Evolutionary conservation across 23 tunicate species (phyloP), one percentile per base, ranked within the genome.

Genomic region (Clavelina lepadiformis): DNA sequence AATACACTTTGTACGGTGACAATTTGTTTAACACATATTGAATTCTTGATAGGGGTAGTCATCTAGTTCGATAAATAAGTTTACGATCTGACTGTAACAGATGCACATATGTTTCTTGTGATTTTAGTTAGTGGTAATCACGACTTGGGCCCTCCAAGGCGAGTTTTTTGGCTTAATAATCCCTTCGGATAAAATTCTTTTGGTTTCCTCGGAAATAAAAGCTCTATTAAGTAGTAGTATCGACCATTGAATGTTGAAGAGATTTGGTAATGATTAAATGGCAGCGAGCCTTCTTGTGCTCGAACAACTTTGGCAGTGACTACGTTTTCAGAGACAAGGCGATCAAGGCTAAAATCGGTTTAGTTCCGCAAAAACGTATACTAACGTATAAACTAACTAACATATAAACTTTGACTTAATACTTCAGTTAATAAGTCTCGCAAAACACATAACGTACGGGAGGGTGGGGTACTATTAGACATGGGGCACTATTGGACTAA

Each of bases 21-120:
- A 64, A 51, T 36, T 64, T 41, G 23, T 64, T 33, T 18, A 64
- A 51, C 56, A 36, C 70, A 22, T 64, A 21, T 64, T 37, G 27
- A 11, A 37, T 64, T 36, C 70, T 19, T 5, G 70, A 52, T 4
- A 64, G 13, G 8, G 70, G 70, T 44, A 64, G 5, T 51, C 70
- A 64, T 64, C 70, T 11, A 64, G 21, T 35, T 6, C 31, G 35
- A 52, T 64, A 36, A 7, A 64, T 41, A 13, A 35, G 25, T 64
- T 64, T 7, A 36, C 52, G 25, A 25, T 64, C 37, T 64, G 70
- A n/a, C 52, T 37, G 70, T 64, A 64, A 64, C 37, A 51, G 5
- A 64, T 64, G 5, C 35, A 51, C 70, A 36, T 37, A 3, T 52
- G 51, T 6, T 23, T n/a, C 58, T 64, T 64, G 23, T 64, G 56